Percentiles rank a stretch among this genome's conserved stretches.
These are phyloP conservation scores for Oedothorax gibbosus DNA, from an alignment of 1,140 invertebrate genomes.

Conservation along the genomic window DNA sequence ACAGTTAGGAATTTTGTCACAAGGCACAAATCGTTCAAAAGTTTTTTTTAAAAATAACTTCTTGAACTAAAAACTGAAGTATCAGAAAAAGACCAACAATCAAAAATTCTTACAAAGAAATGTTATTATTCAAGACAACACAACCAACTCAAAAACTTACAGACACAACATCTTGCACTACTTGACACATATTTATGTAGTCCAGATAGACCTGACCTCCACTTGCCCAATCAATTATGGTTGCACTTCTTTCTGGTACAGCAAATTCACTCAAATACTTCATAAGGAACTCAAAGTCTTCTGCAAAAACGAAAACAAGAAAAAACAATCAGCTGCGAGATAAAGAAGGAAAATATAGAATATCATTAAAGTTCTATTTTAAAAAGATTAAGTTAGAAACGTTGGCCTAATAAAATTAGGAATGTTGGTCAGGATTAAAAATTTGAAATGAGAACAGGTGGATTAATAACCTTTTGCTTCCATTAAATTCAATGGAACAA, in stretches of 20 bases:
- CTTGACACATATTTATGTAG: constrained; percentile 75
- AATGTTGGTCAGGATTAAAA: too few relatives aligned
- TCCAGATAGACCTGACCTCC: constrained; percentile 78
- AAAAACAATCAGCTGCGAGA: neutral
- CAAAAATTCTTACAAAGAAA: neutral
- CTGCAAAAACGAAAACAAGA: constrained; percentile 68
- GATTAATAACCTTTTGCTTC: too few relatives aligned
- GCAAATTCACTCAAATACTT: constrained; percentile 72
- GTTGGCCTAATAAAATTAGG: neutral
- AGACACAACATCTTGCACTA: constrained; percentile 71
- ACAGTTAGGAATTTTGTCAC: too few relatives aligned
- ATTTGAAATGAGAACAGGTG: neutral
- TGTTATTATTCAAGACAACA: neutral
- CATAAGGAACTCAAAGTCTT: constrained; percentile 76
- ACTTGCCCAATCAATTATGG: constrained; percentile 73
- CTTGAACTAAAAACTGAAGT: constrained; percentile 2
- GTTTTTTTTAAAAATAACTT: neutral
- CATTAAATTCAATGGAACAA: too few relatives aligned
- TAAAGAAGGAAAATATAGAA: neutral
- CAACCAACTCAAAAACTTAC: constrained; percentile 54
- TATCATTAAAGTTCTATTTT: neutral
- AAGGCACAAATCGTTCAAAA: neutral
- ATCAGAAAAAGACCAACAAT: neutral
- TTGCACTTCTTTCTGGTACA: constrained; percentile 67
- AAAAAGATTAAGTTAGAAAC: neutral